A percentile compares a stretch with the other conserved stretches of the same genome.
phyloP scores from a whole-genome alignment of 2,888 invertebrate genomes.

The Xylota sylvarum region DNA sequence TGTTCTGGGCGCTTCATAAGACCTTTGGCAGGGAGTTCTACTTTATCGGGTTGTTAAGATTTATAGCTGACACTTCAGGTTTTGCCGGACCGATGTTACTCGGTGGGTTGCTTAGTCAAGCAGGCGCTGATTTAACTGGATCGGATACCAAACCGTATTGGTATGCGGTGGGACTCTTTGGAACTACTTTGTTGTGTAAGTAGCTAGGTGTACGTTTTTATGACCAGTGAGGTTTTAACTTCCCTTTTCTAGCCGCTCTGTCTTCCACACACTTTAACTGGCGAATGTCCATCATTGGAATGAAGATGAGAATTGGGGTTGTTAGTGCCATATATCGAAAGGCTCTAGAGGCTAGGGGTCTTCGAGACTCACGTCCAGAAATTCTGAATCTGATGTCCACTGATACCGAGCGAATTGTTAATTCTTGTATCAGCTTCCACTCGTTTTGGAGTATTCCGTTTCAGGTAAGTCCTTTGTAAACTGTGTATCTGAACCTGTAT shows the following conservation, averaged over 20 bases:
- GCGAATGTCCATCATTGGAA: slow-evolving; percentile 91
- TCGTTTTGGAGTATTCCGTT: slow-evolving; percentile 97
- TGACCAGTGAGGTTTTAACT: background rate
- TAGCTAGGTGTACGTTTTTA: background rate
- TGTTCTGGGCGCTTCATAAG: slow-evolving; percentile 89
- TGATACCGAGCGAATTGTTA: slow-evolving; percentile 97
- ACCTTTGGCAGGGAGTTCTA: slow-evolving; percentile 94
- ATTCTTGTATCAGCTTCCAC: slow-evolving; percentile 98
- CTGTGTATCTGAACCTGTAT: background rate
- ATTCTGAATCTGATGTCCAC: slow-evolving; percentile 98
- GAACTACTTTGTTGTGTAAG: slow-evolving; percentile 89
- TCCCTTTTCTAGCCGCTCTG: slow-evolving; percentile 87
- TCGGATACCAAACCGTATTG: slow-evolving; percentile 88
- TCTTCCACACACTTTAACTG: slow-evolving; percentile 96
- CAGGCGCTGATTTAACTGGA: slow-evolving; percentile 89
- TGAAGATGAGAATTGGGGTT: slow-evolving; percentile 94
- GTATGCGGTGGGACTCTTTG: slow-evolving; percentile 89
- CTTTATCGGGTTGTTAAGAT: slow-evolving; percentile 92
- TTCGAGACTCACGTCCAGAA: slow-evolving; percentile 89
- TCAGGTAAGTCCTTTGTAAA: slow-evolving; percentile 70
- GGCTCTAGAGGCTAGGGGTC: slow-evolving; percentile 85
- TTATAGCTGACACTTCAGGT: slow-evolving; percentile 92
- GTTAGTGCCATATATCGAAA: slow-evolving; percentile 92
- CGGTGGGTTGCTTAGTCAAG: slow-evolving; percentile 89
- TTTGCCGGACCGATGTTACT: slow-evolving; percentile 96